phyloP scores from a whole-genome alignment of 2,888 invertebrate genomes.

The Pristionchus entomophagus region DNA sequence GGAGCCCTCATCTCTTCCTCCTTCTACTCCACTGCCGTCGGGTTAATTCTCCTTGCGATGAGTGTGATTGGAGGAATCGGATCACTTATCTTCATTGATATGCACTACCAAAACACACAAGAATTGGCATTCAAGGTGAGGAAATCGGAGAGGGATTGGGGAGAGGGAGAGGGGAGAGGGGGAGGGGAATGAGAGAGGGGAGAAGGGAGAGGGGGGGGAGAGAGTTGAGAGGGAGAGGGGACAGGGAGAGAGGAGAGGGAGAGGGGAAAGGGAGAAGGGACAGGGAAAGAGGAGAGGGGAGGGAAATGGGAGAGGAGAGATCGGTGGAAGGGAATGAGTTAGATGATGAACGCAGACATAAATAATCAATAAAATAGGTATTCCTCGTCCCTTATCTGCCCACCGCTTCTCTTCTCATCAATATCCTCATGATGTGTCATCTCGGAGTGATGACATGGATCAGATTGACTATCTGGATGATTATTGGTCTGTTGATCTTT shows the following conservation, averaged over 20 bases:
- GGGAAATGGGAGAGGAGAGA: not conserved
- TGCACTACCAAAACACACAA: constrained; percentile 62
- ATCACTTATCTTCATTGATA: constrained; percentile 57
- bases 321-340: no score
- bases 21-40: constrained; percentile 35
- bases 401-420: constrained; percentile 89
- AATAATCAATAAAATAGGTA: no score
- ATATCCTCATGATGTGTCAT: constrained; percentile 93
- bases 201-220: not conserved
- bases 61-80: constrained; percentile 45
- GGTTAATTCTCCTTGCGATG: constrained; percentile 1
- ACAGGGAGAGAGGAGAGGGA: not conserved
- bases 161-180: no score
- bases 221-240: not conserved
- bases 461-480: constrained; percentile 93
- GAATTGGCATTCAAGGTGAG: constrained; percentile 65
- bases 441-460: constrained; percentile 89
- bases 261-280: no score
- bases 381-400: constrained; percentile 93
- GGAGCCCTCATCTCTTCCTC: not conserved
- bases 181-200: no score
- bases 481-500: constrained; percentile 80
- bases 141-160: no score
- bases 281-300: no score
- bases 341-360: no score